Conservation (phyloP, 2,113 vertebrate species). For the Grammomys surdaster region DNA sequence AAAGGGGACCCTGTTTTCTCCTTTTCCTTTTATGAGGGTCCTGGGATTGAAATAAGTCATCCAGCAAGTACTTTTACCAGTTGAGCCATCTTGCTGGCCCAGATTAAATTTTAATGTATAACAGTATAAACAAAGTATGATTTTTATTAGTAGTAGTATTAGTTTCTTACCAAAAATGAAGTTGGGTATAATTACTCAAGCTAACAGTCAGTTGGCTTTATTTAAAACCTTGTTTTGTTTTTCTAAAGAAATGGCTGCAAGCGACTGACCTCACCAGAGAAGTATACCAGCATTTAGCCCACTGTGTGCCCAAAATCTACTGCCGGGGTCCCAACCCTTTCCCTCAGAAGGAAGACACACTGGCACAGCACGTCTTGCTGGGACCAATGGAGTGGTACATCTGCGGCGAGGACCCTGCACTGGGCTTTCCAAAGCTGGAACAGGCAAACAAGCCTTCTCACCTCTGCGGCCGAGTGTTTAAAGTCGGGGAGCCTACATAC, state of each 20-base stretch:
- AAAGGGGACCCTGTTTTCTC: neutral
- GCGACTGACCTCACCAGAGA: constrained; percentile 93
- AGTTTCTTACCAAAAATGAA: constrained; percentile 39
- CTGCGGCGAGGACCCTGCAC: constrained; percentile 93
- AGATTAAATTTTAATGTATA: neutral
- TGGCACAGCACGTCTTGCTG: constrained; percentile 93
- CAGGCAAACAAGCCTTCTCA: constrained; percentile 94
- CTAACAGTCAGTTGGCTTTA: constrained; percentile 47
- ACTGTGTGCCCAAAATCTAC: constrained; percentile 95
- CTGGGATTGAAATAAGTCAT: neutral
- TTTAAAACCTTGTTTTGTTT: constrained; percentile 70
- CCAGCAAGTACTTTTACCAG: neutral
- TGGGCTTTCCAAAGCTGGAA: constrained; percentile 93
- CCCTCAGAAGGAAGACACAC: constrained; percentile 94
- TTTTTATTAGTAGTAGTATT: neutral
- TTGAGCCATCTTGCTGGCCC: neutral
- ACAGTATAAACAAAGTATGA: constrained; percentile 31
- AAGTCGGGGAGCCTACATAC: constrained; percentile 98
- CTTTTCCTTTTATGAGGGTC: neutral
- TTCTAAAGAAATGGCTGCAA: constrained; percentile 93
- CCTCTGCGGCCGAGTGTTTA: constrained; percentile 98
- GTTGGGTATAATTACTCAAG: constrained; percentile 35
- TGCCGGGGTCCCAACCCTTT: constrained; percentile 93
- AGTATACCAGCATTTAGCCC: constrained; percentile 93
- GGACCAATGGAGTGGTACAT: constrained; percentile 97